A percentile compares a stretch with the other conserved stretches of the same genome.
These are phyloP conservation scores for Pseudorectes ferrugineus DNA, from an alignment of 2,113 vertebrate species.

Conservation along the genomic window DNA sequence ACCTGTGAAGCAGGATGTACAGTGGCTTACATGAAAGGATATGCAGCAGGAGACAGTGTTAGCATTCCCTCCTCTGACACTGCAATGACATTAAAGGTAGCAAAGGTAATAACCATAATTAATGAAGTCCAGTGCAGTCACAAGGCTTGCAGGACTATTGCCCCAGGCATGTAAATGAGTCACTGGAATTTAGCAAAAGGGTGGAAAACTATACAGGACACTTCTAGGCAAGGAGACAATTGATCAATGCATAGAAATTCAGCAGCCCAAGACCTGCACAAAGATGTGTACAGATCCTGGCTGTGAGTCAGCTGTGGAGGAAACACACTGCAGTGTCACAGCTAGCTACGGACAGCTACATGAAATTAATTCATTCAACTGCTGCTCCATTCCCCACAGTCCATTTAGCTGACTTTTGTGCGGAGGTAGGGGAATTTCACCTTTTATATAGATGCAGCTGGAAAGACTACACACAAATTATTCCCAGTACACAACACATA, in stretches of 20 bases:
- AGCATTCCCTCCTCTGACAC: neutral
- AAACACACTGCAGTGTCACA: neutral
- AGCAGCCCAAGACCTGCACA: neutral
- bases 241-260: neutral
- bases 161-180: neutral
- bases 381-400: conserved; percentile 32
- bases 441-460: conserved; percentile 45
- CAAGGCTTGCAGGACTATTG: neutral
- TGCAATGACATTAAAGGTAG: neutral
- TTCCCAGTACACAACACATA: conserved; percentile 50
- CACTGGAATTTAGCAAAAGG: neutral
- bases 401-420: conserved; percentile 43
- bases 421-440: conserved; percentile 49
- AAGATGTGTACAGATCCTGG: neutral
- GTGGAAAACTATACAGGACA: neutral
- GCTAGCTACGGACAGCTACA: conserved; percentile 36
- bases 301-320: conserved; percentile 3
- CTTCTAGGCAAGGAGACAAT: neutral
- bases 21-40: neutral
- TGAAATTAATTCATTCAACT: conserved; percentile 52
- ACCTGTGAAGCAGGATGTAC: fast-evolving
- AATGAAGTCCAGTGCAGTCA: neutral
- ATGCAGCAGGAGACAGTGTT: neutral
- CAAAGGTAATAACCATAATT: neutral
- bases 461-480: conserved; percentile 53